These are phyloP conservation scores for Pimephales promelas DNA, from an alignment of 2,113 vertebrate species.

Conservation along the genomic window DNA sequence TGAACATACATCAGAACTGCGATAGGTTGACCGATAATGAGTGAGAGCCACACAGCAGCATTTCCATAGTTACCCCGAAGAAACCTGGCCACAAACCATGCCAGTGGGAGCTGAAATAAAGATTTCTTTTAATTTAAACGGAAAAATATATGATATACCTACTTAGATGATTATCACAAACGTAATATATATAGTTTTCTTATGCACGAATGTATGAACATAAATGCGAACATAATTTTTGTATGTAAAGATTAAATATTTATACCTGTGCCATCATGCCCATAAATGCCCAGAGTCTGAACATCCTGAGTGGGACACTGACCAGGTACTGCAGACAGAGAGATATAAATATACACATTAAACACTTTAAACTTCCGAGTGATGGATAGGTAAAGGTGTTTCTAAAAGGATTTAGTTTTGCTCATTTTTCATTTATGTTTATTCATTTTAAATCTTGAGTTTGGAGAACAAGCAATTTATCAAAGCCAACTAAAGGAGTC, in stretches of 20 bases:
- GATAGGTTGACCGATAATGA: slow-evolving; percentile 91
- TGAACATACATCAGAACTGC: slow-evolving; percentile 94
- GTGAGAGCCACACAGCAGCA: slow-evolving; percentile 87
- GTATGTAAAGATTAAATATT: not conserved
- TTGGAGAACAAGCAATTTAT: not conserved
- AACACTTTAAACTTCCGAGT: not conserved
- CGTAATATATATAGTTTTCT: not conserved
- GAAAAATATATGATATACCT: not conserved
- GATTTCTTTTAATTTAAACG: not conserved
- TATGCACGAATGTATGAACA: not conserved
- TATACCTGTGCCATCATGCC: slow-evolving; percentile 93
- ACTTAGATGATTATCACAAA: not conserved
- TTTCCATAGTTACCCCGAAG: slow-evolving; percentile 89
- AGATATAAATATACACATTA: slow-evolving; percentile 31
- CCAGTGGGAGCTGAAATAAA: slow-evolving; percentile 83
- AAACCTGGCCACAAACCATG: slow-evolving; percentile 83
- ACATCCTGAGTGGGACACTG: slow-evolving; percentile 92
- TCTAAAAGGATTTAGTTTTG: not conserved
- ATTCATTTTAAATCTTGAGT: not conserved
- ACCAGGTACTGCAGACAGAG: slow-evolving; percentile 81
- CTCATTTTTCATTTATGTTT: not conserved
- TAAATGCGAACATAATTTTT: not conserved
- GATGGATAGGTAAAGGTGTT: not conserved
- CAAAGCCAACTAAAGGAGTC: not conserved
- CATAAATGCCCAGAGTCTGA: slow-evolving; percentile 90